Evolutionary conservation across 2,797 vertebrate species (phyloP).

Genomic region (Buphagus erythrorhynchus): DNA sequence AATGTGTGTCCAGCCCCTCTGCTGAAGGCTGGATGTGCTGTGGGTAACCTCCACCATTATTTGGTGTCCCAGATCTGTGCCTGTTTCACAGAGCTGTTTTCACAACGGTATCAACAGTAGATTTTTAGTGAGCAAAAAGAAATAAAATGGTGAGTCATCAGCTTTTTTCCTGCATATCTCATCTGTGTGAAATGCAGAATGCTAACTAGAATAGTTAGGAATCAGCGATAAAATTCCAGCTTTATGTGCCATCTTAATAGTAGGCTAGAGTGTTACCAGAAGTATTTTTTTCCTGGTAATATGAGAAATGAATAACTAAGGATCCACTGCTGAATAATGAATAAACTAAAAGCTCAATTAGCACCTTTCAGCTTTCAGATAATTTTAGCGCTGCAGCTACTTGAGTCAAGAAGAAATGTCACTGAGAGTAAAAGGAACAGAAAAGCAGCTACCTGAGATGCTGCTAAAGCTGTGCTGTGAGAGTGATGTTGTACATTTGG

Average conservation of each 20-base stretch:
- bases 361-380: constrained; percentile 54
- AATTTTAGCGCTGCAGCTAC: constrained; percentile 31
- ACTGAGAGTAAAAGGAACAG: constrained; percentile 22
- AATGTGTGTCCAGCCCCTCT: not conserved
- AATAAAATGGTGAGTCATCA: not conserved
- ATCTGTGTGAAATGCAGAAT: not conserved
- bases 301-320: constrained; percentile 40
- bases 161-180: not conserved
- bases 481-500: not conserved
- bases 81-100: not conserved
- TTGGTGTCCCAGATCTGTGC: not conserved
- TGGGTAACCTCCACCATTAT: not conserved
- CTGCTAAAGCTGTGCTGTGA: not conserved
- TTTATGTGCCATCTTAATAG: constrained; percentile 24
- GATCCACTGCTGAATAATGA: constrained; percentile 56
- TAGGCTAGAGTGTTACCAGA: constrained; percentile 21
- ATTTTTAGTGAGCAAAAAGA: not conserved
- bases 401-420: constrained; percentile 33
- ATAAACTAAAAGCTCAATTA: constrained; percentile 54
- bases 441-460: not conserved
- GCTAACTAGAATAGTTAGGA: not conserved
- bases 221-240: not conserved
- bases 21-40: not conserved
- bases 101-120: not conserved
- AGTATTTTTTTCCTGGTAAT: constrained; percentile 14